phyloP scores from a whole-genome alignment of 2,888 invertebrate species.

The Taphrorychus bicolor region DNA sequence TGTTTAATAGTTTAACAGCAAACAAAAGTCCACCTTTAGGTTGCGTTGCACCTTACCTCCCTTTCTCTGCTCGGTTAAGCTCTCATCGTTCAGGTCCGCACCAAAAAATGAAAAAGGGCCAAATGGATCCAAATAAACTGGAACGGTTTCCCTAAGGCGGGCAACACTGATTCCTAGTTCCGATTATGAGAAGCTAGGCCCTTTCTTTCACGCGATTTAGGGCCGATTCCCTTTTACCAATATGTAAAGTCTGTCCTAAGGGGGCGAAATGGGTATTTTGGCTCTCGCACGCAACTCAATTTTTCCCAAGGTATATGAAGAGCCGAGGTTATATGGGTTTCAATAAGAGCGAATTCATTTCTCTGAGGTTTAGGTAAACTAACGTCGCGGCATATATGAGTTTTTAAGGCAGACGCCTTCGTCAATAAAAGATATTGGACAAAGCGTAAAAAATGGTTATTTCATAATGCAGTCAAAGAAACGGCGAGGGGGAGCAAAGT shows the following conservation, averaged over 20 bases:
- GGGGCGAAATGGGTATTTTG: constrained; percentile 1
- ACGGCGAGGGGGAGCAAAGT: constrained; percentile 18
- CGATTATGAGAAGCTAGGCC: not conserved
- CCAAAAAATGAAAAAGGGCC: too few relatives aligned
- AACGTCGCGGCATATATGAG: too few relatives aligned
- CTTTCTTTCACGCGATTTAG: constrained; percentile 10
- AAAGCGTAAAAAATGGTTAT: constrained; percentile 31
- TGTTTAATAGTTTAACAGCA: too few relatives aligned
- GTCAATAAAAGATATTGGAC: constrained; percentile 17
- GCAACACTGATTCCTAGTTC: constrained; percentile 5
- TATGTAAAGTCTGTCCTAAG: constrained; percentile 15
- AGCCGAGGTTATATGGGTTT: too few relatives aligned
- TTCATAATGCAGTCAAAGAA: constrained; percentile 10
- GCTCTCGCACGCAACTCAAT: constrained; percentile 7
- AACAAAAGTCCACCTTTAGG: too few relatives aligned
- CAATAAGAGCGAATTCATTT: constrained; percentile 1
- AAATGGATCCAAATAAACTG: too few relatives aligned
- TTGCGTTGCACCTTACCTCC: too few relatives aligned
- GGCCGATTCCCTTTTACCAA: constrained; percentile 12
- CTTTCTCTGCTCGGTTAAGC: too few relatives aligned
- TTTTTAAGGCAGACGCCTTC: not conserved
- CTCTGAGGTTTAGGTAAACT: not conserved
- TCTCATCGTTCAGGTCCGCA: too few relatives aligned
- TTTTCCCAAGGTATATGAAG: constrained; percentile 9
- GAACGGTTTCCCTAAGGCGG: too few relatives aligned